These are phyloP conservation scores for Irena cyanogastra DNA, from an alignment of 2,113 vertebrate species.

Conservation along the genomic window DNA sequence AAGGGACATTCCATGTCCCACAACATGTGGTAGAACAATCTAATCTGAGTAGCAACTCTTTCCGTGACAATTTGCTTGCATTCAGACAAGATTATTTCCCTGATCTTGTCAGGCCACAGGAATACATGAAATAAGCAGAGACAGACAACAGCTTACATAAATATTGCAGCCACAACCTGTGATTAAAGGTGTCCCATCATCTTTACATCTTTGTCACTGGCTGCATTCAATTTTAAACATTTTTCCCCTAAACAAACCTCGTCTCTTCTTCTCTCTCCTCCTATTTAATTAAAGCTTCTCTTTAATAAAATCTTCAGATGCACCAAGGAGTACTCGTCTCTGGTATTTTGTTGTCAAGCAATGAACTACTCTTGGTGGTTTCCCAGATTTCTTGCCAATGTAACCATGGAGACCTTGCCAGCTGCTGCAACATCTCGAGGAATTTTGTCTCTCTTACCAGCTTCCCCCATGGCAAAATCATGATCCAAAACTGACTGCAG, in stretches of 20 bases:
- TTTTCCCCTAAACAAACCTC: not conserved
- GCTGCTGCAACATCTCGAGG: not conserved
- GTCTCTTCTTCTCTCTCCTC: not conserved
- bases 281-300: not conserved
- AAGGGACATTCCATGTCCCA: not conserved
- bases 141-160: not conserved
- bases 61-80: not conserved
- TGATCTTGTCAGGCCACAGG: not conserved
- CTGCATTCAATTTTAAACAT: not conserved
- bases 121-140: not conserved
- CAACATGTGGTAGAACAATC: rapidly evolving
- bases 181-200: not conserved
- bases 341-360: not conserved
- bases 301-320: not conserved
- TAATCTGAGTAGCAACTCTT: not conserved
- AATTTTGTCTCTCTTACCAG: not conserved
- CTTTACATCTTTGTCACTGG: not conserved
- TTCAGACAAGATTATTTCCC: not conserved
- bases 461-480: not conserved
- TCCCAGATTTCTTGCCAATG: not conserved
- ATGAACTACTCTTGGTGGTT: not conserved
- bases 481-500: not conserved
- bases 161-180: not conserved
- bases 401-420: constrained; percentile 25
- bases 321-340: not conserved